A percentile compares a stretch with the other conserved stretches of the same genome.
These are phyloP conservation scores for Leptinotarsa peninsularis DNA, from an alignment of 2,888 invertebrate genomes.

Conservation along the genomic window DNA sequence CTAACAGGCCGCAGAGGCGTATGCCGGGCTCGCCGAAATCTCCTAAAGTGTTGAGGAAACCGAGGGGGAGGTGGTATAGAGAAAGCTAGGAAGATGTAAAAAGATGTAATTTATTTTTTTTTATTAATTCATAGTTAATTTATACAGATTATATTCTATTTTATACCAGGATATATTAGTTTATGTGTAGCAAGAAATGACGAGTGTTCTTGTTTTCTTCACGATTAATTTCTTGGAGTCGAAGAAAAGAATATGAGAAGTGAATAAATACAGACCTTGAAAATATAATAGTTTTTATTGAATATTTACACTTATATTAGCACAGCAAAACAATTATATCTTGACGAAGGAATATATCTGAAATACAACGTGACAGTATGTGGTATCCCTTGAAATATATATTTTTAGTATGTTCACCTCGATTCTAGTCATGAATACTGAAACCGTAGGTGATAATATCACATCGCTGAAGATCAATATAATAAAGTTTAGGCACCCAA, in stretches of 20 bases:
- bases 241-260: background rate
- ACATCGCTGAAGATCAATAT: conserved; percentile 48
- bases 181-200: conserved; percentile 43
- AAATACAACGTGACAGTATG: conserved; percentile 30
- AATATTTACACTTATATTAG: conserved; percentile 38
- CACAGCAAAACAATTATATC: conserved; percentile 35
- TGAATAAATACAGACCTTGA: conserved; percentile 1
- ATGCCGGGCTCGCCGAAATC: conserved; percentile 62
- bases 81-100: conserved; percentile 59
- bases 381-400: background rate
- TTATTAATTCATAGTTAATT: conserved; percentile 41
- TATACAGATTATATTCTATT: conserved; percentile 52
- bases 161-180: conserved; percentile 53
- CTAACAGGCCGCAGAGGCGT: conserved; percentile 48
- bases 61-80: conserved; percentile 65
- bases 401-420: conserved; percentile 33
- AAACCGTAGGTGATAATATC: conserved; percentile 48
- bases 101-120: conserved; percentile 27
- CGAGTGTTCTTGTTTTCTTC: conserved; percentile 33
- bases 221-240: background rate
- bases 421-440: conserved; percentile 36
- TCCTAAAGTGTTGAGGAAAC: conserved; percentile 63
- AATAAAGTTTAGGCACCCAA: conserved; percentile 53
- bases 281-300: conserved; percentile 45
- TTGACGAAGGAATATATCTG: conserved; percentile 24